Evolutionary conservation across 2,797 vertebrate species (phyloP).

Genomic region (Gymnodraco acuticeps): DNA sequence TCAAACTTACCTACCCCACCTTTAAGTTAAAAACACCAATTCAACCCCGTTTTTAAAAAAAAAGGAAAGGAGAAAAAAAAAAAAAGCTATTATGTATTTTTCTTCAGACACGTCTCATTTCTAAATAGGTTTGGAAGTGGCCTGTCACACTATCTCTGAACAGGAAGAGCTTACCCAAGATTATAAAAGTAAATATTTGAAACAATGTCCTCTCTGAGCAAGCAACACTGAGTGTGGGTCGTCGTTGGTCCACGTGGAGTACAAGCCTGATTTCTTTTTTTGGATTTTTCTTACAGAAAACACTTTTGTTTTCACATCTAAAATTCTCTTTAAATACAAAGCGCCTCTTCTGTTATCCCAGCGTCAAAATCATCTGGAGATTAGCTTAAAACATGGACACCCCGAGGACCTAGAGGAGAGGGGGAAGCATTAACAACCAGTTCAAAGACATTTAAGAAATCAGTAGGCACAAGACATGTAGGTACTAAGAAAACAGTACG

Average conservation of each 20-base stretch:
- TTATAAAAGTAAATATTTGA: conserved; percentile 87
- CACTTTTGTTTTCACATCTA: conserved; percentile 94
- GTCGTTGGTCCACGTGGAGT: conserved; percentile 93
- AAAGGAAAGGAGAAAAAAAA: conserved; percentile 19
- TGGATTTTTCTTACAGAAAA: conserved; percentile 88
- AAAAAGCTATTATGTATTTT: conserved; percentile 81
- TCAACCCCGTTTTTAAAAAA: conserved; percentile 74
- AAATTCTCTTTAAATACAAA: conserved; percentile 95
- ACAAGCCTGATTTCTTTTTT: conserved; percentile 88
- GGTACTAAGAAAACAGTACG: neutral
- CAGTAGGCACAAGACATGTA: neutral
- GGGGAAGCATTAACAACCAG: conserved; percentile 40
- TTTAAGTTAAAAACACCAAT: conserved; percentile 86
- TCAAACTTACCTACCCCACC: too few species aligned
- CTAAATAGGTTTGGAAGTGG: conserved; percentile 86
- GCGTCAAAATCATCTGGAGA: conserved; percentile 86
- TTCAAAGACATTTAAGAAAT: conserved; percentile 29
- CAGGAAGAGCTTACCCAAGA: conserved; percentile 88
- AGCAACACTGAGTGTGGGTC: conserved; percentile 98
- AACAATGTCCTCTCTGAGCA: conserved; percentile 92
- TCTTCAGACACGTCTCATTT: conserved; percentile 83
- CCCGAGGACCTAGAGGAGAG: conserved; percentile 92
- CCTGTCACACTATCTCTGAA: conserved; percentile 80
- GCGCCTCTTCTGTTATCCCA: conserved; percentile 89
- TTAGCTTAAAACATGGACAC: conserved; percentile 98